Percentiles rank a stretch among this genome's conserved stretches.
Conservation (phyloP, 2,113 vertebrate species). For the Phylloscopus whistleri region DNA sequence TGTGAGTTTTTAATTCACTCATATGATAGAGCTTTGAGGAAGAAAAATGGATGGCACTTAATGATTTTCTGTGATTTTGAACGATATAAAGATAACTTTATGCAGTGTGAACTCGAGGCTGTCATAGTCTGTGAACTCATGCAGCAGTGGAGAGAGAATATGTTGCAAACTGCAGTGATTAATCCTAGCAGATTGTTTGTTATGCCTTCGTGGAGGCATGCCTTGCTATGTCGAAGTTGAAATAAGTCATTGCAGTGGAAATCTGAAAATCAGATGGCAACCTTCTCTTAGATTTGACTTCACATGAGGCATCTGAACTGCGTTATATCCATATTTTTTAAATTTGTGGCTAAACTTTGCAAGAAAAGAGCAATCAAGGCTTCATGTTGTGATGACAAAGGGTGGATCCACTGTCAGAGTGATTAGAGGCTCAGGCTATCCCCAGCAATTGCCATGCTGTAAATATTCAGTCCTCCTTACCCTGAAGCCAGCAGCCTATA, state of each 20-base stretch:
- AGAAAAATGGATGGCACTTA: background rate
- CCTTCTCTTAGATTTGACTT: background rate
- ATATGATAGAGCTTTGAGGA: background rate
- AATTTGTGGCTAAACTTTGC: background rate
- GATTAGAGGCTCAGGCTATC: slow-evolving; percentile 8
- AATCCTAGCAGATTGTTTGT: background rate
- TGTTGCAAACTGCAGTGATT: background rate
- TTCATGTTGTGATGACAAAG: background rate
- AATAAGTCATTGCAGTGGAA: background rate
- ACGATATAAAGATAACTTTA: background rate
- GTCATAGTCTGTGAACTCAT: background rate
- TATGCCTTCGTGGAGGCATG: background rate
- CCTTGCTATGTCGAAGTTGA: background rate
- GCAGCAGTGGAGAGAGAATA: background rate
- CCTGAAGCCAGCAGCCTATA: background rate
- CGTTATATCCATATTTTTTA: background rate
- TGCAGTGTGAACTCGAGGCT: background rate
- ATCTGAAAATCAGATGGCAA: background rate
- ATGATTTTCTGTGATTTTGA: background rate
- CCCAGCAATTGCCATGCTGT: background rate
- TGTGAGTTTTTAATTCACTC: background rate
- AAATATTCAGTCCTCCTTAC: background rate
- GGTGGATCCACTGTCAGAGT: background rate
- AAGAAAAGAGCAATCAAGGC: background rate
- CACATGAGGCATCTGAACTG: background rate